Base-by-base conservation (phyloP, 2,888 invertebrate genomes). In the Digitonthophagus gazella region DNA sequence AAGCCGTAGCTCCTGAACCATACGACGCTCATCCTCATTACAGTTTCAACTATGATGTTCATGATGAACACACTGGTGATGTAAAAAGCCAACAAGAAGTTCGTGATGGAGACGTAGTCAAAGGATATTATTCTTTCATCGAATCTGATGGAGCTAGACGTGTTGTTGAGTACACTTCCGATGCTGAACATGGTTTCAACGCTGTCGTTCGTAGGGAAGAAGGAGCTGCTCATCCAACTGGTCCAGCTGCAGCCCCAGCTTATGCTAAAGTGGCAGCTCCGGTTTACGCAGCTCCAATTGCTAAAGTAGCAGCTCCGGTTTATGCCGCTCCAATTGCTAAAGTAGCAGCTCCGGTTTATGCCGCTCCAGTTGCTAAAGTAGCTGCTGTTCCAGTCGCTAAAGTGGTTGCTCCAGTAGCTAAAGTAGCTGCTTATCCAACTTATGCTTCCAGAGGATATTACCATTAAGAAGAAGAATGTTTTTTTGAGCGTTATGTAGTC, bases 111-210 rank as follows among this genome's bases (percentile, higher is more conserved):
- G 86, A 86, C 76, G 84, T 85, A 71, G 87, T 87, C 64, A 85
- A 84, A 73, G 87, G 87, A 67, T 82, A 84, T 71, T 87, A 87
- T 80, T 84, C 84, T 58, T 78, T 87, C 16, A 83, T 84, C 67
- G 87, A 87, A 76, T 83, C 87, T 70, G 87, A 87, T 74, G 87
- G 87, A 74, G 85, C 85, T 69, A 81, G 84, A 71, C 83, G 87
- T 71, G 81, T 84, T 74, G 87, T 87, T 11, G 86, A 86, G 75
- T 87, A 87, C 79, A 84, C 85, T 66, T 86, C 87, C 65, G 87
- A 87, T 80, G 86, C 86, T 58, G 82, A 85, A 68, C 84, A 86
- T 75, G 87, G 87, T 64, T 87, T 87, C 83, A 87, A 87, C 75
- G 87, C 87, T 69, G 85, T 87, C 58, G 87, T 87, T 15, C 84